Evolutionary conservation across 2,113 vertebrate species (phyloP), one percentile per base, ranked within the genome.

Genomic region (Siniperca knerii): DNA sequence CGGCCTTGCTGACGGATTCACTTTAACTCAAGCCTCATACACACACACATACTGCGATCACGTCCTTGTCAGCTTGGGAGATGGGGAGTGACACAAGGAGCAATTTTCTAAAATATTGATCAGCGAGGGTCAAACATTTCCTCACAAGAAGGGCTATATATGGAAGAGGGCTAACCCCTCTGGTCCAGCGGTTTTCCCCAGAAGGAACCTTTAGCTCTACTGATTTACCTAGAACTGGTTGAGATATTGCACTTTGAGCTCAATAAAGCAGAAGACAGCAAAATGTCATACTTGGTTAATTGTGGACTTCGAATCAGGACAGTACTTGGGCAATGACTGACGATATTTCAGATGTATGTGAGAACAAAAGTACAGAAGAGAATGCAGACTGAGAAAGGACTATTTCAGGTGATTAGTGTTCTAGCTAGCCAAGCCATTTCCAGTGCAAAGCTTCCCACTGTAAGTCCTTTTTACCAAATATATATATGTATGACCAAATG

Each of bases 81-180:
- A 95, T 90, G 82, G 74, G 82, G 87, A 92, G 62, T 90, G 92
- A 93, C 92, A 95, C 82, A 77, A 90, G 92, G 90, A 95, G 92
- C 87, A 88, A 92, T 95, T 91, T 90, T 79, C 83, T 96, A 92
- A 96, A 96, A 96, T 96, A 96, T 96, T 96, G 93, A 96, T 95
- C 80, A 90, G 66, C 9, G 20, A 74, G 88, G 92, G 94, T 96
- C 94, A 95, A 95, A 90, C 92, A 91, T 95, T 90, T 93, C 90
- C 87, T 90, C 79, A 62, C 90, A 83, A 87, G 75, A 88, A 72
- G 48, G 64, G 87, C 90, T 95, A 94, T 92, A 93, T 93, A 90
- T 89, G 89, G 92, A 93, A 73, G 46, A 85, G 42, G 81, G 86
- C 81, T 54, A 82, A 77, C 58, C 84, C 84, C 83, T 60, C 12